These are phyloP conservation scores for Rhagoletis pomonella DNA, from an alignment of 1,140 invertebrate genomes.

Conservation along the genomic window DNA sequence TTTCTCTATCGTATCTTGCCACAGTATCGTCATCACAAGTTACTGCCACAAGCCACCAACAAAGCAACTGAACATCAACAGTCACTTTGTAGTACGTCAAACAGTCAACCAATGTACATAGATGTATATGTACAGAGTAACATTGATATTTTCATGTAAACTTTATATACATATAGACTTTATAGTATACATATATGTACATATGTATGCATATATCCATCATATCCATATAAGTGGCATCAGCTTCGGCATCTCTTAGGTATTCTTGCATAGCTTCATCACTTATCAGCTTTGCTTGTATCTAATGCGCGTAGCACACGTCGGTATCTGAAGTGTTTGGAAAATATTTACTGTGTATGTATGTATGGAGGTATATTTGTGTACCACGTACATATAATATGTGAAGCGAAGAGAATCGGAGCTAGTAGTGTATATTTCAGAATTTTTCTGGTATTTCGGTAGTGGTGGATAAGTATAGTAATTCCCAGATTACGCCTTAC, in stretches of 20 bases:
- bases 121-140: neutral
- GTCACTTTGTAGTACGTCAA: constrained; percentile 42
- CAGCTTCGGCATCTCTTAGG: neutral
- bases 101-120: neutral
- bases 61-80: constrained; percentile 14
- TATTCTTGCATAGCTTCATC: neutral
- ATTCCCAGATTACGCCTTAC: too few relatives aligned
- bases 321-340: neutral
- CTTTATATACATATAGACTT: too few relatives aligned
- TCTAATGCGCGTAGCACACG: constrained; percentile 22
- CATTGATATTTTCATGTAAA: too few relatives aligned
- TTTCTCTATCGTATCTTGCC: neutral
- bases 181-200: too few relatives aligned
- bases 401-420: too few relatives aligned
- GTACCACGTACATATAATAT: neutral
- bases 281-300: constrained; percentile 10
- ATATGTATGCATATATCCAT: neutral
- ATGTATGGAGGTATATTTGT: neutral
- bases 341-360: neutral
- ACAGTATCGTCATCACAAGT: constrained; percentile 11
- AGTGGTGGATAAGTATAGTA: too few relatives aligned
- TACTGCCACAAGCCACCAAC: constrained; percentile 18
- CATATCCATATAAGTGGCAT: constrained; percentile 40
- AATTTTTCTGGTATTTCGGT: too few relatives aligned
- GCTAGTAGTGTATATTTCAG: too few relatives aligned